A percentile compares a stretch with the other conserved stretches of the same genome.
Conservation (phyloP, 2,113 vertebrate species). For the Lophotis ruficrista region DNA sequence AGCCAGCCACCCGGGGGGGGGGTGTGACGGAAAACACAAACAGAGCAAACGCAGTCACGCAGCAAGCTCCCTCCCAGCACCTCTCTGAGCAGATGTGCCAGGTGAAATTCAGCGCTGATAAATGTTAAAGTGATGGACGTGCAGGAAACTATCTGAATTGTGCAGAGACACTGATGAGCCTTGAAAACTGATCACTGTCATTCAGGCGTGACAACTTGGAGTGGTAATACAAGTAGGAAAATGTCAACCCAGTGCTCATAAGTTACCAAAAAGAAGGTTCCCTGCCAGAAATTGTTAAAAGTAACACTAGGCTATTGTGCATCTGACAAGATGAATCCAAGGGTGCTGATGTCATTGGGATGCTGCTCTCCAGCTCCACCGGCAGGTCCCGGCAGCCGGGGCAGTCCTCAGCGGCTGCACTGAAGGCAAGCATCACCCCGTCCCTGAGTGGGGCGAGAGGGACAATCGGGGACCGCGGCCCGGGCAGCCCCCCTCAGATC, state of each 20-base stretch:
- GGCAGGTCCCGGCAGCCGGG: rapidly evolving
- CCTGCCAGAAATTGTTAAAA: neutral
- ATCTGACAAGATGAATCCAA: neutral
- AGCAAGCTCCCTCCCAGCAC: neutral
- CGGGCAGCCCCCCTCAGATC: neutral
- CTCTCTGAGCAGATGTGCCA: neutral
- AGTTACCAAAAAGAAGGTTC: neutral
- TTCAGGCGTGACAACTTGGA: neutral
- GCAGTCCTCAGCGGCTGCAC: rapidly evolving
- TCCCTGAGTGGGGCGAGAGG: neutral
- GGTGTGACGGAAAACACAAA: neutral
- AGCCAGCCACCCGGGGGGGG: no score
- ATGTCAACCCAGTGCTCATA: neutral
- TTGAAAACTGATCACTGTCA: neutral
- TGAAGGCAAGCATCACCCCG: rapidly evolving
- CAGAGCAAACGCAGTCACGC: rapidly evolving
- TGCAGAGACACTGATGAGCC: neutral
- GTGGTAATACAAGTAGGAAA: neutral
- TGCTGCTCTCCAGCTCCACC: neutral
- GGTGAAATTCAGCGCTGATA: neutral
- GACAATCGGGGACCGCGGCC: rapidly evolving
- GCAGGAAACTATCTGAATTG: neutral
- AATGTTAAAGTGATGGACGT: neutral
- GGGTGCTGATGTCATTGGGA: rapidly evolving
- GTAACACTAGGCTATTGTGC: rapidly evolving